Evolutionary conservation across 2,113 vertebrate genomes (phyloP).

Genomic region (Harpagus bidentatus): DNA sequence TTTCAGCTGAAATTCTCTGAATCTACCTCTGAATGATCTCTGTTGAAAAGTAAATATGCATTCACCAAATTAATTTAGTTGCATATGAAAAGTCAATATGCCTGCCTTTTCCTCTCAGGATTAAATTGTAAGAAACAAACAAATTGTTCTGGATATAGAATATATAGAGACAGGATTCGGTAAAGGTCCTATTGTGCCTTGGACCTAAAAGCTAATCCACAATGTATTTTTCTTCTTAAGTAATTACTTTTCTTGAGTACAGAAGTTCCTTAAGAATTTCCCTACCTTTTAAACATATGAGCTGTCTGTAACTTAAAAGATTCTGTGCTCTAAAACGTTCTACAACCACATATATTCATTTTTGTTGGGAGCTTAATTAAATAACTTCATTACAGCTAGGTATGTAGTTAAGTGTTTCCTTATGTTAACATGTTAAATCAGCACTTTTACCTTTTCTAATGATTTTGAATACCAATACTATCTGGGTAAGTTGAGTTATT

Average conservation of each 20-base stretch:
- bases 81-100: background rate
- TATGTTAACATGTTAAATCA: background rate
- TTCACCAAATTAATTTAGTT: background rate
- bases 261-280: background rate
- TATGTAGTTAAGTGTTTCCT: background rate
- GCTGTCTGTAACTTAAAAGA: background rate
- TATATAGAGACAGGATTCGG: background rate
- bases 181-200: background rate
- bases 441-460: background rate
- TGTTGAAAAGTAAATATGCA: background rate
- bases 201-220: background rate
- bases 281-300: background rate
- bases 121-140: background rate
- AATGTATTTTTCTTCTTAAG: background rate
- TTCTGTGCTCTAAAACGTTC: background rate
- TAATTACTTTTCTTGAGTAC: background rate
- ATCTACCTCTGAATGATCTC: background rate
- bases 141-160: background rate
- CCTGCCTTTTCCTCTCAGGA: background rate
- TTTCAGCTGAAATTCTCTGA: background rate
- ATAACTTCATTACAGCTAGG: background rate
- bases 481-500: background rate
- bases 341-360: background rate
- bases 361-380: background rate
- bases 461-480: background rate